Base-by-base conservation (phyloP, 2,888 invertebrate genomes). In the Oscheius sp. region DNA sequence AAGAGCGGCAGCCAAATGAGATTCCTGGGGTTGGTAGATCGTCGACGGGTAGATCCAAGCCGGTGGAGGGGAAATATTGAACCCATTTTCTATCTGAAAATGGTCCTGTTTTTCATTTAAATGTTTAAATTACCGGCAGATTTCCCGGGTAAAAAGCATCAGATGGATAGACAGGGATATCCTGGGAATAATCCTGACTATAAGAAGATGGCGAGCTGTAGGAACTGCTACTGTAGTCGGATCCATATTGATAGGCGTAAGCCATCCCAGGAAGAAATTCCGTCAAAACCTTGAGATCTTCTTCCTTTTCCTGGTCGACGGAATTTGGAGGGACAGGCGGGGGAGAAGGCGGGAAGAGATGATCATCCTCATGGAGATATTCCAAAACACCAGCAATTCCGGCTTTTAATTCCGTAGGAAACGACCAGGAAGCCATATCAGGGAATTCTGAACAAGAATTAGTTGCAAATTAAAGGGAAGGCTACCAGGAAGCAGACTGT, bases 171-270 rank as follows among this genome's bases (percentile, higher is more conserved):
- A 35, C 35, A 9, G 35, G 35, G 9, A 9, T 35, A 3, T 35
- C 35, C 35, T 6, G 35, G 35, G 35, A 35, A 9, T 35, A 35
- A 9, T 35, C 35, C 9, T 35, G 35, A 35, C 35, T 35, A 49
- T 49, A 49, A 13, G 49, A 49, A 13, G 49, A 49, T 18, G 49
- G 16, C 6, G 49, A 25, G 58, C 27, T 27, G 27, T 35, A n/a
- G n/a, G n/a, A 27, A 58, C 25, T 27, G 29, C 27, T 2, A 58
- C 58, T 27, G 58, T 49, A 49, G 49, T 49, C 49, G 49, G 35
- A 3, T 6, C 35, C 9, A 9, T 35, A 35, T 9, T 3, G 35
- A 9, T 35, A 35, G 35, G 35, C 5, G 9, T 35, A 18, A 13
- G 21, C 49, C 49, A 13, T 29, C 16, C n/a, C 27, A 16, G 58